Percentiles rank a stretch among this genome's conserved stretches.
Evolutionary conservation across 2,113 vertebrate genomes (phyloP).

Genomic region (Papio anubis): DNA sequence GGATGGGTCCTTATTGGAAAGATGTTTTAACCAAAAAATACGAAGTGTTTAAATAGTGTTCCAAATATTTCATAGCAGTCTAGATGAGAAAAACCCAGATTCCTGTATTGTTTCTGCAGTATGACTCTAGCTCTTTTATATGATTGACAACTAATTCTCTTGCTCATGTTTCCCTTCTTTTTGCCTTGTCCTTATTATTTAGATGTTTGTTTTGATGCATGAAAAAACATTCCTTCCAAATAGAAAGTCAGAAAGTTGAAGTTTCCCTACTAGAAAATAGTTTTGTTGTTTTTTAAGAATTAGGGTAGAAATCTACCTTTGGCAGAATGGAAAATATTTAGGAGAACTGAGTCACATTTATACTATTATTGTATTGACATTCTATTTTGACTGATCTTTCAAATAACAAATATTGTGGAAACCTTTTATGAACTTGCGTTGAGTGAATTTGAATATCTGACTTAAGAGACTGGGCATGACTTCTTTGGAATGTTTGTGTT

Average conservation of each 20-base stretch:
- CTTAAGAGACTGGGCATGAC: not conserved
- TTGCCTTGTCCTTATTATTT: not conserved
- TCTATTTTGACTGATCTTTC: constrained; percentile 1
- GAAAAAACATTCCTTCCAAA: not conserved
- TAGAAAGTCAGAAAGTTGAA: not conserved
- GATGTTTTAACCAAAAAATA: not conserved
- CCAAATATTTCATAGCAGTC: not conserved
- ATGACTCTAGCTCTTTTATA: not conserved
- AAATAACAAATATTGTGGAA: constrained; percentile 1
- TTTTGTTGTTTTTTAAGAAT: not conserved
- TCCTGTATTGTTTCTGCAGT: not conserved
- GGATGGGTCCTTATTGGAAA: not conserved
- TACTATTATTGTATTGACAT: not conserved
- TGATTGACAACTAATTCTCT: not conserved
- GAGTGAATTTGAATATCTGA: constrained; percentile 32
- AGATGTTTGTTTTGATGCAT: constrained; percentile 2
- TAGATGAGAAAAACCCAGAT: not conserved
- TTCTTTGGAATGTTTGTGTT: constrained; percentile 44
- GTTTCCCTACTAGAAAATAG: not conserved
- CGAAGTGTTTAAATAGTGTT: constrained; percentile 21
- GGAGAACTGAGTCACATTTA: not conserved
- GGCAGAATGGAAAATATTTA: constrained; percentile 38
- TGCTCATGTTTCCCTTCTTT: not conserved
- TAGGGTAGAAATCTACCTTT: not conserved
- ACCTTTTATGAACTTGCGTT: not conserved